phyloP scores from a whole-genome alignment of 2,113 vertebrate species.

The Cathartes aura region DNA sequence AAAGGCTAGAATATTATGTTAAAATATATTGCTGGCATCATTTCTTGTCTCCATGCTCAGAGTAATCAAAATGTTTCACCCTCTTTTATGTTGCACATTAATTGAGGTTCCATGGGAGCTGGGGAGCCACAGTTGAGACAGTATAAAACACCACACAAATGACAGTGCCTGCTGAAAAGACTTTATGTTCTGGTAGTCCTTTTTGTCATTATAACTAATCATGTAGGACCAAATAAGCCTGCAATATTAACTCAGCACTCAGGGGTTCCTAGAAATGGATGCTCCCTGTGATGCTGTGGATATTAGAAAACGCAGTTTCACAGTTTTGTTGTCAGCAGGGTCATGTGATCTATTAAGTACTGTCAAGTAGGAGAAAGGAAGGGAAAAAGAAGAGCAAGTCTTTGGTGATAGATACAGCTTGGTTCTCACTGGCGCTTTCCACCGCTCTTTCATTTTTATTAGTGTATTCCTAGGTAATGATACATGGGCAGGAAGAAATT shows the following conservation, averaged over 20 bases:
- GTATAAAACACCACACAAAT: slow-evolving; percentile 24
- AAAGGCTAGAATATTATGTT: background rate
- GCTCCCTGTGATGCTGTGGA: slow-evolving; percentile 43
- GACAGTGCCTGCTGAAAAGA: slow-evolving; percentile 52
- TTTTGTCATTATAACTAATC: slow-evolving; percentile 68
- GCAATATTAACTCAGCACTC: slow-evolving; percentile 49
- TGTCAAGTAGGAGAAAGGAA: background rate
- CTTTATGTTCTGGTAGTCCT: slow-evolving; percentile 28
- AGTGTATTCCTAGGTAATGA: background rate
- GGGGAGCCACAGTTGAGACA: slow-evolving; percentile 29
- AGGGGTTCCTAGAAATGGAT: slow-evolving; percentile 57
- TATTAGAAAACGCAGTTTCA: slow-evolving; percentile 57
- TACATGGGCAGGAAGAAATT: background rate
- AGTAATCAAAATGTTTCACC: slow-evolving; percentile 34
- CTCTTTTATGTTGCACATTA: slow-evolving; percentile 22
- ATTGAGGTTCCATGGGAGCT: background rate
- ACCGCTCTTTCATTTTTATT: background rate
- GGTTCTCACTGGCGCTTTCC: background rate
- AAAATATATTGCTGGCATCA: slow-evolving; percentile 1
- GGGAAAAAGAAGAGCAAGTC: background rate
- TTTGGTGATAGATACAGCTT: background rate
- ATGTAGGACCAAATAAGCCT: slow-evolving; percentile 22
- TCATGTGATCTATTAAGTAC: slow-evolving; percentile 37
- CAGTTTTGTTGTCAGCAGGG: slow-evolving; percentile 20
- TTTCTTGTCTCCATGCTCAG: background rate